These are phyloP conservation scores for Hyles euphorbiae DNA, from an alignment of 1,140 invertebrate species.

Conservation along the genomic window DNA sequence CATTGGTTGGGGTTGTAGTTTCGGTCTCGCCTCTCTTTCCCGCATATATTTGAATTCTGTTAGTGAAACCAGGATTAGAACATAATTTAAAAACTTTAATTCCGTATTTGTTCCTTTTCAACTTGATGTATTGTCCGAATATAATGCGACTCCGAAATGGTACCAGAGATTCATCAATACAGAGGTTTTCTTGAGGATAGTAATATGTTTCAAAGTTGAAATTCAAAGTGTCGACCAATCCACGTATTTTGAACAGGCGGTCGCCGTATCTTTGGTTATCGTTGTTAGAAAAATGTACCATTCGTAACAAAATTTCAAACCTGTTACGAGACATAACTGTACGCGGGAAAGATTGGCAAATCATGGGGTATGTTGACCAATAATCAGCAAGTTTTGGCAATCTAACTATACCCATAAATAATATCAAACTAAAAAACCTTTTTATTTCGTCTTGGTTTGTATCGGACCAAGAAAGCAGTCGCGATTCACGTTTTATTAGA, in stretches of 20 bases:
- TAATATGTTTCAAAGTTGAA: slow-evolving; percentile 14
- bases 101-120: slow-evolving; percentile 51
- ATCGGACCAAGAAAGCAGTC: slow-evolving; percentile 16
- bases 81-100: slow-evolving; percentile 57
- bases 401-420: slow-evolving; percentile 33
- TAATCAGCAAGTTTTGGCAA: slow-evolving; percentile 28
- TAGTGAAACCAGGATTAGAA: slow-evolving; percentile 47
- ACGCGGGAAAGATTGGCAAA: slow-evolving; percentile 20
- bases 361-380: slow-evolving; percentile 27
- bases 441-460: slow-evolving; percentile 28
- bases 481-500: slow-evolving; percentile 14
- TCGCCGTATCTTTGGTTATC: background rate
- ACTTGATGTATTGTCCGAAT: slow-evolving; percentile 52
- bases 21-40: slow-evolving; percentile 19
- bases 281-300: slow-evolving; percentile 29
- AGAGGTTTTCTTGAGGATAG: slow-evolving; percentile 28
- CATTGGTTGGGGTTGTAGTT: slow-evolving; percentile 26
- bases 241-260: slow-evolving; percentile 4
- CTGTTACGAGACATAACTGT: slow-evolving; percentile 4
- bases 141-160: slow-evolving; percentile 50
- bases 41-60: background rate
- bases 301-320: slow-evolving; percentile 32
- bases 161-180: slow-evolving; percentile 37
- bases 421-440: slow-evolving; percentile 27
- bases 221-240: slow-evolving; percentile 5